These are phyloP conservation scores for Peromyscus aztecus DNA, from an alignment of 2,797 vertebrate genomes.

Conservation along the genomic window DNA sequence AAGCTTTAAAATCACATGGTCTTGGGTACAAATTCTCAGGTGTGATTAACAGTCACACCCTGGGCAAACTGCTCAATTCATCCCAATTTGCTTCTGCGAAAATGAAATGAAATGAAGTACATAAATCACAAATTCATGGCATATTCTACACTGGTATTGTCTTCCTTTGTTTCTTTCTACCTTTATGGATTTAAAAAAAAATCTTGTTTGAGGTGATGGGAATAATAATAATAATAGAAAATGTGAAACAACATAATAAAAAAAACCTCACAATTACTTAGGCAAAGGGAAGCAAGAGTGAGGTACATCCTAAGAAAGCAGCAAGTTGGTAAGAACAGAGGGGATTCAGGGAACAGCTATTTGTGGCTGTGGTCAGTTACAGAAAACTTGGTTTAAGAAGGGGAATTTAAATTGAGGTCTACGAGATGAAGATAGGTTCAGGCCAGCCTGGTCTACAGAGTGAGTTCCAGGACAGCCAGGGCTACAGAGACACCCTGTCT, in stretches of 20 bases:
- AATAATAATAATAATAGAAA: constrained; percentile 25
- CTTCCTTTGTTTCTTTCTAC: background rate
- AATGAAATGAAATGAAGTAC: constrained; percentile 50
- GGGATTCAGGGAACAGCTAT: background rate
- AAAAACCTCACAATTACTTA: constrained; percentile 54
- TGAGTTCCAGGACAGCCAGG: background rate
- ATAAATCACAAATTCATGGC: background rate
- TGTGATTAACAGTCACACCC: background rate
- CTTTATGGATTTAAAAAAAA: constrained; percentile 20
- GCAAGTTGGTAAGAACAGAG: background rate
- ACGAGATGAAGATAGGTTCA: constrained; percentile 5
- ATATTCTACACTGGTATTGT: constrained; percentile 34
- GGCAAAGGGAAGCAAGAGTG: constrained; percentile 26
- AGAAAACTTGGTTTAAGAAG: constrained; percentile 48
- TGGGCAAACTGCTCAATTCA: background rate
- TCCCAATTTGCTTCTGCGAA: constrained; percentile 58
- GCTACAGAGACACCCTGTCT: background rate
- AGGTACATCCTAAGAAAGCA: constrained; percentile 1
- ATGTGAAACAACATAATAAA: constrained; percentile 25
- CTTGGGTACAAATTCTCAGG: constrained; percentile 2
- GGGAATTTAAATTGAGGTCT: constrained; percentile 39
- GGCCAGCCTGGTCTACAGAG: background rate
- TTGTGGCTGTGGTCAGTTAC: constrained; percentile 32
- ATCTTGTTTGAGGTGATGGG: background rate
- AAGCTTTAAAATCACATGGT: background rate